Conservation (phyloP, 2,888 invertebrate species). For the Oscheius sp. region DNA sequence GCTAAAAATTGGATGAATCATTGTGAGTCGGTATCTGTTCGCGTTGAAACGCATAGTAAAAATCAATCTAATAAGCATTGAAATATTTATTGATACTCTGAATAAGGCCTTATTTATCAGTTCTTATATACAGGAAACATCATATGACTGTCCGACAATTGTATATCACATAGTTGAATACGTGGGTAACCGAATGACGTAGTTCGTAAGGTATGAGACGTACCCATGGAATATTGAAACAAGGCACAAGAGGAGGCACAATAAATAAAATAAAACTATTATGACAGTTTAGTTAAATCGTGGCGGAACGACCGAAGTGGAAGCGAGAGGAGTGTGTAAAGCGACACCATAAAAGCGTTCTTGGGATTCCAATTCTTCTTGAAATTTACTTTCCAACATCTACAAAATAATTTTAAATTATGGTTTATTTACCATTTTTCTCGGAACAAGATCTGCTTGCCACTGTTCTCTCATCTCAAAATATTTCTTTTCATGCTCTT, state of each 20-base stretch:
- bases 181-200: background rate
- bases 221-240: background rate
- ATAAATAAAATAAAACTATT: conserved; percentile 1
- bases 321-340: conserved; percentile 15
- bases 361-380: conserved; percentile 62
- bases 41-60: too few species aligned
- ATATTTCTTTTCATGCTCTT: conserved; percentile 66
- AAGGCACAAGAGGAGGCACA: background rate
- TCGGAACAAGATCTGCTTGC: conserved; percentile 58
- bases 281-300: conserved; percentile 15
- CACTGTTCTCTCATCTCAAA: conserved; percentile 59
- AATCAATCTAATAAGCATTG: too few species aligned
- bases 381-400: conserved; percentile 60
- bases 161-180: conserved; percentile 22
- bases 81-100: too few species aligned
- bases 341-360: conserved; percentile 61
- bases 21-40: too few species aligned
- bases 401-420: background rate
- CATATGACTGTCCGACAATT: conserved; percentile 17
- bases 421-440: conserved; percentile 61
- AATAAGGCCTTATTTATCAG: too few species aligned
- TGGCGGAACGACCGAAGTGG: conserved; percentile 15
- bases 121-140: background rate
- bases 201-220: background rate
- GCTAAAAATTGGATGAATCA: too few species aligned